Evolutionary conservation across 2,113 vertebrate genomes (phyloP).

Genomic region (Limanda limanda): DNA sequence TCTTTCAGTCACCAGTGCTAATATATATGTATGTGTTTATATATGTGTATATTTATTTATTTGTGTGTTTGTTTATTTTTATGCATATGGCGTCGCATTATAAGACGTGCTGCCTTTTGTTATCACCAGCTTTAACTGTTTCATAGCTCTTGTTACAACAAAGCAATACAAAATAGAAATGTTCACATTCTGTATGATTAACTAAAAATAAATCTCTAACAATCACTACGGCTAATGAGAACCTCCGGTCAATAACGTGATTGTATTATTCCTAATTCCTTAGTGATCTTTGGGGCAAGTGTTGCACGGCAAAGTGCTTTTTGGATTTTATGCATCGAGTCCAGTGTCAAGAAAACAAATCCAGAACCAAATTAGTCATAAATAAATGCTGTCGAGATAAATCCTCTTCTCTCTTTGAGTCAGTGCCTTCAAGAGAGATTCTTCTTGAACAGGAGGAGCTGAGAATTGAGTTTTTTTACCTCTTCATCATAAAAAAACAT

Average conservation of each 20-base stretch:
- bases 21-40: background rate
- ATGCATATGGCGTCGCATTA: conserved; percentile 38
- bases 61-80: conserved; percentile 27
- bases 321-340: conserved; percentile 70
- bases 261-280: conserved; percentile 45
- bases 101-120: conserved; percentile 35
- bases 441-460: conserved; percentile 44
- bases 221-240: conserved; percentile 31
- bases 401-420: conserved; percentile 48
- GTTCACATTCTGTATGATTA: conserved; percentile 39
- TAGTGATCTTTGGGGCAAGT: conserved; percentile 69
- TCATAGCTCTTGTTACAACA: conserved; percentile 46
- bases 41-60: conserved; percentile 6
- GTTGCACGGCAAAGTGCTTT: conserved; percentile 66
- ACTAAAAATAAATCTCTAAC: conserved; percentile 36
- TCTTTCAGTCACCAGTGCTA: conserved; percentile 24
- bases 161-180: conserved; percentile 23
- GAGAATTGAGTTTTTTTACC: conserved; percentile 33
- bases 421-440: conserved; percentile 53
- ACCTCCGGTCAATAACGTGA: conserved; percentile 29
- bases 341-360: conserved; percentile 66
- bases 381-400: conserved; percentile 52
- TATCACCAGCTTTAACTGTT: conserved; percentile 4
- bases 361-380: conserved; percentile 48
- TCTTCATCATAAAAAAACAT: conserved; percentile 37